These are phyloP conservation scores for Acropora yongei DNA, from an alignment of 64 coral and sea anemone genomes.

Conservation along the genomic window DNA sequence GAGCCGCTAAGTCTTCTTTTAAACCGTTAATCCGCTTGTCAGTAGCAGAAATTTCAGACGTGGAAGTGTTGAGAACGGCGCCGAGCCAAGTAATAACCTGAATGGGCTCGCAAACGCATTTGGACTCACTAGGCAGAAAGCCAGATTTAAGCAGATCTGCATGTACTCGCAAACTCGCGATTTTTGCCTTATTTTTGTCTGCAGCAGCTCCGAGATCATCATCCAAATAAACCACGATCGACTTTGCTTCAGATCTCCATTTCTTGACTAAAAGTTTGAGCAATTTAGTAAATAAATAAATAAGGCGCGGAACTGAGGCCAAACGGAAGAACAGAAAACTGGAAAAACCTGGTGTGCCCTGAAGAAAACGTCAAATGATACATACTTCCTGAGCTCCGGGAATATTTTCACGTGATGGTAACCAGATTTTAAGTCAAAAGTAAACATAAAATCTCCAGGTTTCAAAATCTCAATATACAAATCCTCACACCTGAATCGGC, in stretches of 20 bases:
- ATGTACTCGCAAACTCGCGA: too few relatives aligned
- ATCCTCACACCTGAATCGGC: neutral
- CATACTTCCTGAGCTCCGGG: conserved; percentile 50
- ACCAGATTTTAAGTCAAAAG: too few relatives aligned
- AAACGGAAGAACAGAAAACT: too few relatives aligned
- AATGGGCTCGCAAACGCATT: conserved; percentile 37
- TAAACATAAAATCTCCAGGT: too few relatives aligned
- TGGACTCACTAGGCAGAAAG: conserved; percentile 15
- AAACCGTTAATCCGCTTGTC: too few relatives aligned
- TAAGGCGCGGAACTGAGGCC: conserved; percentile 66
- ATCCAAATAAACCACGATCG: conserved; percentile 43
- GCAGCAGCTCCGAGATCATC: conserved; percentile 23
- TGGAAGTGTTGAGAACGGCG: conserved; percentile 34
- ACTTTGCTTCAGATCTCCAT: conserved; percentile 52
- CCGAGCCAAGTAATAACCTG: conserved; percentile 53
- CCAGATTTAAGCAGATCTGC: neutral
- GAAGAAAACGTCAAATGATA: too few relatives aligned
- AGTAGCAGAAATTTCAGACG: conserved; percentile 45
- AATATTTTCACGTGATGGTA: conserved; percentile 70
- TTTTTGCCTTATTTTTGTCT: too few relatives aligned
- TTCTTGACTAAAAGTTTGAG: conserved; percentile 59
- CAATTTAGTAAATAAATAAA: conserved; percentile 61
- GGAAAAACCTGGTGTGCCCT: too few relatives aligned
- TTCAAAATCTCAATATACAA: neutral
- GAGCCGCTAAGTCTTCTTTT: too few relatives aligned